phyloP scores from a whole-genome alignment of 1,140 invertebrate species.

The Acromyrmex heyeri region DNA sequence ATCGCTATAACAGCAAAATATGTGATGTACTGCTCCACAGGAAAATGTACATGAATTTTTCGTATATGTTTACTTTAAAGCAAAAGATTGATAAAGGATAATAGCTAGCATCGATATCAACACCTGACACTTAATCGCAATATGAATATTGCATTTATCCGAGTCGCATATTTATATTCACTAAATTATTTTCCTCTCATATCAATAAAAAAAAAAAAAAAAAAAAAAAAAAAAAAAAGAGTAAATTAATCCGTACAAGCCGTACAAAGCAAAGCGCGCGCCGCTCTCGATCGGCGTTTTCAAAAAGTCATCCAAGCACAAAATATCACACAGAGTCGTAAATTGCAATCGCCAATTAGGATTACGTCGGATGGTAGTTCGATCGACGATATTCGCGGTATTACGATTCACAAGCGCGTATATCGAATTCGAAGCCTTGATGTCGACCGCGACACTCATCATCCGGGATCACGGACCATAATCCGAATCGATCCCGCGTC shows the following conservation, averaged over 20 bases:
- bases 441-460: constrained; percentile 40
- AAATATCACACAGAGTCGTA: constrained; percentile 29
- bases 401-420: constrained; percentile 11
- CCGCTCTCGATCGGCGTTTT: not conserved
- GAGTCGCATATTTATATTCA: not conserved
- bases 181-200: not conserved
- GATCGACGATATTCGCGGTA: constrained; percentile 27
- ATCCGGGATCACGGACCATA: constrained; percentile 48
- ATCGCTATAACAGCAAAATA: constrained; percentile 32
- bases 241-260: too few species aligned
- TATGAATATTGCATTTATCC: constrained; percentile 5
- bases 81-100: constrained; percentile 6
- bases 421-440: constrained; percentile 38
- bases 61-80: not conserved
- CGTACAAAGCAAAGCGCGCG: not conserved
- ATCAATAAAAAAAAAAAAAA: not conserved
- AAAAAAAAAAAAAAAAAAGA: not conserved
- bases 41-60: constrained; percentile 41
- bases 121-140: constrained; percentile 11
- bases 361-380: constrained; percentile 23
- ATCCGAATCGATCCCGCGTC: constrained; percentile 41
- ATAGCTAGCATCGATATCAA: constrained; percentile 2
- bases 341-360: constrained; percentile 44
- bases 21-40: not conserved
- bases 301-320: constrained; percentile 14